Conservation (phyloP, 2,888 invertebrate genomes). For the Gibbula magus region DNA sequence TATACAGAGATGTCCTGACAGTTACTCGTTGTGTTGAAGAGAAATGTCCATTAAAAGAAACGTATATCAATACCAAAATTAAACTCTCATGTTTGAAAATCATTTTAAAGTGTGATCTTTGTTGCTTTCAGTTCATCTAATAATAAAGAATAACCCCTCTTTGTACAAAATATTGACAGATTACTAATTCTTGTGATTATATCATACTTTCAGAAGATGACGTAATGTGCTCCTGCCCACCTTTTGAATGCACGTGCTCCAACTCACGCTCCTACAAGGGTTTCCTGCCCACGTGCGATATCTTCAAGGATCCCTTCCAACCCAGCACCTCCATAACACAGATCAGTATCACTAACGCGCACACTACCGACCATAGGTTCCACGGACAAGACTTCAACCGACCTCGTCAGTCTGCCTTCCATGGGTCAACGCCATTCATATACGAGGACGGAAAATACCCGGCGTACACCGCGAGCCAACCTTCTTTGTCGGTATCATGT, state of each 20-base stretch:
- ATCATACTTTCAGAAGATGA: constrained; percentile 52
- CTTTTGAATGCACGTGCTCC: constrained; percentile 66
- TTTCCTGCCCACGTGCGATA: constrained; percentile 29
- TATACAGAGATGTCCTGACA: too few relatives aligned
- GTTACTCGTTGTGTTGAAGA: too few relatives aligned
- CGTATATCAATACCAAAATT: too few relatives aligned
- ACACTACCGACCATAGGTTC: constrained; percentile 36
- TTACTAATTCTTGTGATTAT: not conserved
- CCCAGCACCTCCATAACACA: constrained; percentile 40
- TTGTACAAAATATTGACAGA: too few relatives aligned
- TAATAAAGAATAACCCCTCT: too few relatives aligned
- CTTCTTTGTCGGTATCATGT: constrained; percentile 13
- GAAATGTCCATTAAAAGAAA: too few relatives aligned
- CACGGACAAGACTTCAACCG: constrained; percentile 23
- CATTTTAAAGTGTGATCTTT: too few relatives aligned
- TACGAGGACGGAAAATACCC: not conserved
- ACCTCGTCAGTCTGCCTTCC: not conserved
- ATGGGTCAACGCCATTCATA: not conserved
- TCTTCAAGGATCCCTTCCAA: constrained; percentile 21
- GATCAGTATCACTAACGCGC: constrained; percentile 48
- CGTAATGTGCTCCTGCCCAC: constrained; percentile 68
- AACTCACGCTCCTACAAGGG: constrained; percentile 36
- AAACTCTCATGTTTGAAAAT: too few relatives aligned
- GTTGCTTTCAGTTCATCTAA: too few relatives aligned
- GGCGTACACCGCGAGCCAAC: not conserved